phyloP scores from a whole-genome alignment of 2,797 vertebrate species.

The Cuculus canorus region DNA sequence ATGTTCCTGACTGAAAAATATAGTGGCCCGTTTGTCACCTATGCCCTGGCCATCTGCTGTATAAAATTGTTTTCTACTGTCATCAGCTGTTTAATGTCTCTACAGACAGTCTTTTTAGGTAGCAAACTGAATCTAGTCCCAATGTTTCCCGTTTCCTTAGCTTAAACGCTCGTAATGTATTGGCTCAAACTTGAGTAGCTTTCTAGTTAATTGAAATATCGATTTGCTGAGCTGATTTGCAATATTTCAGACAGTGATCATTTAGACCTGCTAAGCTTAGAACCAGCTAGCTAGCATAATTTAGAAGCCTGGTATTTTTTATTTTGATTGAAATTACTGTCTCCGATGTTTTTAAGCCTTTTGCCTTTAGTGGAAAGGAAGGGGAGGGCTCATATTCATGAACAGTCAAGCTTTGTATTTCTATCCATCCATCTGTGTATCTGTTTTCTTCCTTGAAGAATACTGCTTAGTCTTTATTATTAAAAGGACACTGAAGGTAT shows the following conservation, averaged over 20 bases:
- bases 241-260: neutral
- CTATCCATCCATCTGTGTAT: fast-evolving
- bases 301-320: neutral
- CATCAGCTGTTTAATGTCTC: neutral
- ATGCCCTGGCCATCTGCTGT: neutral
- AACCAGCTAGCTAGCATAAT: neutral
- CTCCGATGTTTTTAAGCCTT: neutral
- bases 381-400: neutral
- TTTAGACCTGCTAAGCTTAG: neutral
- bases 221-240: neutral
- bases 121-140: neutral
- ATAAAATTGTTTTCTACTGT: neutral
- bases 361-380: neutral
- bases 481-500: neutral
- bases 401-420: neutral
- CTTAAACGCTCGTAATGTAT: neutral
- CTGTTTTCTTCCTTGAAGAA: neutral
- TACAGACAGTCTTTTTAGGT: neutral
- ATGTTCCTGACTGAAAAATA: neutral
- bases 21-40: fast-evolving
- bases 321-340: neutral
- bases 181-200: neutral
- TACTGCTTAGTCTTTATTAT: neutral
- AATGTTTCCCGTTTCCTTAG: neutral
- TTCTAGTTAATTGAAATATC: constrained; percentile 37